Evolutionary conservation across 1,140 invertebrate species (phyloP).

Genomic region (Drosophila repleta): DNA sequence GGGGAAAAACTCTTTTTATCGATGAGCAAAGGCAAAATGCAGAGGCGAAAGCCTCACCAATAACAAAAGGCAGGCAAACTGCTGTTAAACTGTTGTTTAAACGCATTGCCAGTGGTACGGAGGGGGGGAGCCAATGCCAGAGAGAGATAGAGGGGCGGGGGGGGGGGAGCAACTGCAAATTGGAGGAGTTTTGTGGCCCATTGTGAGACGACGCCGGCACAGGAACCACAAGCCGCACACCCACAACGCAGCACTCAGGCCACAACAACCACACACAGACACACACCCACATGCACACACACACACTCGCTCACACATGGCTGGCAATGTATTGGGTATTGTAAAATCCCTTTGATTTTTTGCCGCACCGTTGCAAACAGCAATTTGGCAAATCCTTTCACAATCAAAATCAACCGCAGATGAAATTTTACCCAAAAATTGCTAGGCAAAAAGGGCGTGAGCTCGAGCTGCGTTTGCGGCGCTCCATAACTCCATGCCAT

Average conservation of each 20-base stretch:
- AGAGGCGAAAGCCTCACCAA: constrained; percentile 72
- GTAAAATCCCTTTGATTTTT: constrained; percentile 80
- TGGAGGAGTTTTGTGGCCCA: constrained; percentile 51
- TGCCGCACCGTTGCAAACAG: constrained; percentile 78
- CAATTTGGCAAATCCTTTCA: constrained; percentile 84
- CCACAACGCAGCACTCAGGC: constrained; percentile 41
- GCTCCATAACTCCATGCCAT: constrained; percentile 41
- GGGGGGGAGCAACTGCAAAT: constrained; percentile 22
- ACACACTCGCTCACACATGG: constrained; percentile 37
- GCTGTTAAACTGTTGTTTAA: constrained; percentile 81
- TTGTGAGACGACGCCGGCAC: constrained; percentile 52
- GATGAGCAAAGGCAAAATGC: constrained; percentile 58
- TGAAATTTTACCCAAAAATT: constrained; percentile 76
- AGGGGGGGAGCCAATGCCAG: neutral
- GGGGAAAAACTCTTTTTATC: constrained; percentile 35
- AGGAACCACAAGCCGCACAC: constrained; percentile 65
- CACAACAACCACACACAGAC: constrained; percentile 51
- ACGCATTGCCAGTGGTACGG: constrained; percentile 59
- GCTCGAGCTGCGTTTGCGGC: constrained; percentile 10
- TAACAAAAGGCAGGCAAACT: constrained; percentile 79
- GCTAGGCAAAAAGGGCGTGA: constrained; percentile 56
- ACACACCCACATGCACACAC: constrained; percentile 8
- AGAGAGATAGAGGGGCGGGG: neutral
- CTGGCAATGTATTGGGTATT: constrained; percentile 72
- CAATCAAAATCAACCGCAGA: constrained; percentile 84